Conservation (phyloP, 92 coral and sea anemone species). For the Chrysogorgia sp. region DNA sequence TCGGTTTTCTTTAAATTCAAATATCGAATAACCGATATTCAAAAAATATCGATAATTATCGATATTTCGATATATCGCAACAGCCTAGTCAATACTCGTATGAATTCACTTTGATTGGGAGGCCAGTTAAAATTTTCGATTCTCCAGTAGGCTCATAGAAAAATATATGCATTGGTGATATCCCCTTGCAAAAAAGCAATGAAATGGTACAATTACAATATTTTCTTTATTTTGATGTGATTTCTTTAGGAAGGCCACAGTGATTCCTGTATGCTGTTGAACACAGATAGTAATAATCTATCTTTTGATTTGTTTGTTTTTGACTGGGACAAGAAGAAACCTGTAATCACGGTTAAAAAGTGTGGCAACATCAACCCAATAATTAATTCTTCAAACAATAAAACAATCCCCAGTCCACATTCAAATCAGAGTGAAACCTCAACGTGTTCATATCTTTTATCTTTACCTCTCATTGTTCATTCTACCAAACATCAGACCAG, state of each 20-base stretch:
- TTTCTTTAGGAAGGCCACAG: constrained; percentile 89
- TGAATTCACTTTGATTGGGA: too few relatives aligned
- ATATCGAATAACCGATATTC: too few relatives aligned
- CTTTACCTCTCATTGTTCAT: neutral
- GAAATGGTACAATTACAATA: constrained; percentile 1
- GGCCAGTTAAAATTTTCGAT: too few relatives aligned
- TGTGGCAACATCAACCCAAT: neutral
- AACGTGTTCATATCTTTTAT: too few relatives aligned
- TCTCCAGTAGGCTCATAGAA: too few relatives aligned
- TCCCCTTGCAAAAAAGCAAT: constrained; percentile 15
- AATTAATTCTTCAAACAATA: neutral
- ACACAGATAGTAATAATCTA: constrained; percentile 59
- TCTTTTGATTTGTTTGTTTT: constrained; percentile 79
- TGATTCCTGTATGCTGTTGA: constrained; percentile 73
- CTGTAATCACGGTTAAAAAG: neutral
- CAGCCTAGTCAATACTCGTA: too few relatives aligned
- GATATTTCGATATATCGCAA: too few relatives aligned
- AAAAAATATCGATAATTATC: too few relatives aligned
- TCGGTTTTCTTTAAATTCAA: too few relatives aligned
- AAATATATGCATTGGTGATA: too few relatives aligned
- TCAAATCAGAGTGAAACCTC: neutral
- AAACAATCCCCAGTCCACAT: too few relatives aligned
- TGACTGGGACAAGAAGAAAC: constrained; percentile 42
- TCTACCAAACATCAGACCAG: neutral
- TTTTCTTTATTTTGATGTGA: constrained; percentile 17